phyloP scores from a whole-genome alignment of 2,113 vertebrate genomes.

The human (Homo sapiens) region DNA sequence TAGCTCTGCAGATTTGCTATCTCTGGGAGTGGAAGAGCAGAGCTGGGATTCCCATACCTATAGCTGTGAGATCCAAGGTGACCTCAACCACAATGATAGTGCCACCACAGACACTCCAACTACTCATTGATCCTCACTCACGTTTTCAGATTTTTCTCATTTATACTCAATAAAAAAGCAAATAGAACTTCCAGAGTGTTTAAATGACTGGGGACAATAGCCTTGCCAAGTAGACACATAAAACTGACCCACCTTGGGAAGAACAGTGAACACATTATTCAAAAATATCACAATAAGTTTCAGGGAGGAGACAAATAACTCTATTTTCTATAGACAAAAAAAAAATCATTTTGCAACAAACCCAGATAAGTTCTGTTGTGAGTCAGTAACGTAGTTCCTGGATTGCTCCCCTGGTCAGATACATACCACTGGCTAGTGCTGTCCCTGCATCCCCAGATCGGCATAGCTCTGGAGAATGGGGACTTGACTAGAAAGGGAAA shows the following conservation, averaged over 20 bases:
- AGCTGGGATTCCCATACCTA: neutral
- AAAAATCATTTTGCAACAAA: neutral
- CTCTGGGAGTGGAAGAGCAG: neutral
- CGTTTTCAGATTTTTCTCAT: neutral
- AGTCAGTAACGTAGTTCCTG: neutral
- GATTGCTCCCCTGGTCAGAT: neutral
- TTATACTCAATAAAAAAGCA: neutral
- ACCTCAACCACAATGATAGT: neutral
- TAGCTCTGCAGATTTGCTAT: accelerated
- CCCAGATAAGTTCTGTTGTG: neutral
- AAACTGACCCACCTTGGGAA: neutral
- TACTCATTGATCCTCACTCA: neutral
- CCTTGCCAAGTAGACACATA: neutral
- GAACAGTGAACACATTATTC: neutral
- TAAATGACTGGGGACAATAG: no score
- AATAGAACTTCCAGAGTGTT: neutral
- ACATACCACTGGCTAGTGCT: neutral
- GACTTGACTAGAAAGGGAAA: neutral
- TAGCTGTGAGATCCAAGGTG: neutral
- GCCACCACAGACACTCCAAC: neutral
- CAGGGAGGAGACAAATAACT: neutral
- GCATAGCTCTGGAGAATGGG: neutral
- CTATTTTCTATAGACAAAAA: neutral
- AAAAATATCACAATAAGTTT: neutral
- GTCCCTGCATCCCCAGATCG: neutral